Base-by-base conservation (phyloP, 2,888 invertebrate species). In the Yponomeuta sedellus region DNA sequence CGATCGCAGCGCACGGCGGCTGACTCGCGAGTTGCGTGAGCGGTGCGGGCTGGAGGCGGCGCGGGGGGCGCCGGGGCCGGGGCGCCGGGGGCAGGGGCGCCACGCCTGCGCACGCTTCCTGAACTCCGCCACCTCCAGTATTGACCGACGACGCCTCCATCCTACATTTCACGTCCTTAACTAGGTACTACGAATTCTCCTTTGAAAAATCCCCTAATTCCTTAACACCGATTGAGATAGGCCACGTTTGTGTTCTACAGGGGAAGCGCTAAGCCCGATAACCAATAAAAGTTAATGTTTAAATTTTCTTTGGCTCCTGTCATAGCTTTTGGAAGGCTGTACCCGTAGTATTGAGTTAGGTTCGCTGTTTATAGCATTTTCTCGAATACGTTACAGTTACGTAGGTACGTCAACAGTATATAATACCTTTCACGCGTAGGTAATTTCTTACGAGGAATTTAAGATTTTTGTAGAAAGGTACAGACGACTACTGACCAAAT, bases 141-240 rank as follows among this genome's bases (percentile, higher is more conserved):
- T 91, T 89, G 90, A 91, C 90, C 90, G 88, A 89, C 87, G 86
- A 86, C 88, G 88, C 89, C 90, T 89, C 86, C 86, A 88, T 87
- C 84, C 86, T 85, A 88, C 86, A 83, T 83, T 85, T 86, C 87
- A 88, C 86, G 86, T 90, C 89, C 88, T 89, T 91, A 90, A 88
- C 89, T 85, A 88, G 86, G 82, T 82, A 85, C 85, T 81, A 81
- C 82, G 82, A 85, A 86, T 84, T 83, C 85, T 84, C 83, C 88
- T 86, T 88, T 84, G 82, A 88, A 88, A 88, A 88, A 88, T 81
- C 82, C 83, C 85, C 83, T 86, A 86, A 88, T 86, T 85, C 79
- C 77, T 81, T 79, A 78, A 77, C 77, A 73, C 71, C 77, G 82
- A 85, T 86, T 82, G 81, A 85, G 84, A 87, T 86, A 85, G 82